Evolutionary conservation across 2,113 vertebrate species (phyloP).

Genomic region (Epinephelus moara): DNA sequence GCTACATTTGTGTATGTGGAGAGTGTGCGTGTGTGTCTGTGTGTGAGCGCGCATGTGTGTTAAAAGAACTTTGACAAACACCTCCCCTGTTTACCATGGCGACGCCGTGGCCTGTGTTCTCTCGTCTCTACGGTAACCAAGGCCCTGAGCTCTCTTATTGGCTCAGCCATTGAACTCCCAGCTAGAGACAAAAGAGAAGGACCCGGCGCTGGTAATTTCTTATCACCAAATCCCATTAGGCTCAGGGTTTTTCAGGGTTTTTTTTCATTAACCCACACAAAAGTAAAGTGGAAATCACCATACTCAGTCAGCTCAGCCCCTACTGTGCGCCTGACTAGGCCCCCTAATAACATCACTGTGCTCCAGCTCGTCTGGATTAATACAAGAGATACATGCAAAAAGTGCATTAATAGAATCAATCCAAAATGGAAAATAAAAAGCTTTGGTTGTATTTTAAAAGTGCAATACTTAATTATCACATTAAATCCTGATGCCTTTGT

Average conservation of each 20-base stretch:
- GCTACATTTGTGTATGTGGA: neutral
- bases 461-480: slow-evolving; percentile 3
- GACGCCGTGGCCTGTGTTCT: slow-evolving; percentile 92
- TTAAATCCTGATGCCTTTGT: neutral
- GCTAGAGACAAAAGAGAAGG: slow-evolving; percentile 96
- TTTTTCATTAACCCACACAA: slow-evolving; percentile 83
- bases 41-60: slow-evolving; percentile 32
- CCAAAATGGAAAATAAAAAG: slow-evolving; percentile 28
- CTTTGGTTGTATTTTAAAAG: slow-evolving; percentile 5
- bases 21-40: neutral
- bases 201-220: slow-evolving; percentile 86
- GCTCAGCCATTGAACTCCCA: slow-evolving; percentile 95
- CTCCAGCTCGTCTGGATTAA: slow-evolving; percentile 25
- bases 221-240: slow-evolving; percentile 89
- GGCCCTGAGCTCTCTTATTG: slow-evolving; percentile 92
- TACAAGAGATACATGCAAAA: slow-evolving; percentile 22
- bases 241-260: slow-evolving; percentile 66
- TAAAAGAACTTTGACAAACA: slow-evolving; percentile 94
- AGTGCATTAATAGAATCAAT: slow-evolving; percentile 34
- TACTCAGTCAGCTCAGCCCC: slow-evolving; percentile 66
- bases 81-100: slow-evolving; percentile 95
- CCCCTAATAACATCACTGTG: slow-evolving; percentile 50
- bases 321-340: slow-evolving; percentile 45
- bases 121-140: slow-evolving; percentile 98
- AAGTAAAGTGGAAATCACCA: slow-evolving; percentile 83